Evolutionary conservation across 2,888 invertebrate species (phyloP), one percentile per base, ranked within the genome.

Genomic region (Elgonia sp.): DNA sequence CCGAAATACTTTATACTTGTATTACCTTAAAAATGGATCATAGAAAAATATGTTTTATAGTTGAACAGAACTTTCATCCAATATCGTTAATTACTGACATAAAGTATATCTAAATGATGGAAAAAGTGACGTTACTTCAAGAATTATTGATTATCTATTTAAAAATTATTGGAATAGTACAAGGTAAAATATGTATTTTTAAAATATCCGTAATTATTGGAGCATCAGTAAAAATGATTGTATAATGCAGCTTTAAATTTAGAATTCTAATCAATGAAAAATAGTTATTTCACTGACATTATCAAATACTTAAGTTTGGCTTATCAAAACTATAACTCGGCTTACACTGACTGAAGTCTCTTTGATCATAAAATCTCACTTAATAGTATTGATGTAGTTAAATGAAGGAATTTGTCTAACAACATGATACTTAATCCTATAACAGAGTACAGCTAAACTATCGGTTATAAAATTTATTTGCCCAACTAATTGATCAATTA

Each of bases 81-180:
- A 53, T 6, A 2, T 7, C 16, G 53, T 7, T n/a, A 53, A 53
- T 53, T n/a, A 53, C n/a, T n/a, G 7, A 9, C 9, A 12, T n/a
- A n/a, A 57, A 10, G 9, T 20, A 57, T 57, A 20, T 57, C 20
- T 57, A 3, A 21, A 57, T 57, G 20, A 57, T 12, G 10, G 20
- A 57, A 21, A 57, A 20, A 40, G 63, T 40, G 63, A 40, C 0
- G 18, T 12, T 37, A 37, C 62, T 62, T 62, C 14, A 16, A 62
- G n/a, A 62, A 37, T 14, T 62, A 62, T 62, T 37, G 62, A 62
- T 62, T 62, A 62, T 57, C 55, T 57, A 20, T 57, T 57, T 57
- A 57, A 20, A 20, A 20, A 20, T 1, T 57, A 57, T 20, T 57
- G 55, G 55, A 57, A 57, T 57, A 57, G 20, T 18, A 20, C 20